Evolutionary conservation across 1,140 invertebrate species (phyloP).

Genomic region (Drosophila takahashii): DNA sequence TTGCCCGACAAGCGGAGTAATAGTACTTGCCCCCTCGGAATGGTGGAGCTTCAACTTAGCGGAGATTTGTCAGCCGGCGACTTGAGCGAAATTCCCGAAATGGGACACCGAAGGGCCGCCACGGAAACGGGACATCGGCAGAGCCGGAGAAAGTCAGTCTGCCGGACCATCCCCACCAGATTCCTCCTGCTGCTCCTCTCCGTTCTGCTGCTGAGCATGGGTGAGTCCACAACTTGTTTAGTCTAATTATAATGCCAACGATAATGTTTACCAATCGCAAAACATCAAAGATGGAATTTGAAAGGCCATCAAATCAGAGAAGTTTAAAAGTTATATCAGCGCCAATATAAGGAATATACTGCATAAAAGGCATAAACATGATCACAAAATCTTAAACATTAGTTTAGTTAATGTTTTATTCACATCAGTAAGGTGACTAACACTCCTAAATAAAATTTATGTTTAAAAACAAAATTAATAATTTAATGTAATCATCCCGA

Average conservation of each 20-base stretch:
- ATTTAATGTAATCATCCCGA: too few species aligned
- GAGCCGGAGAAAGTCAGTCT: slow-evolving; percentile 27
- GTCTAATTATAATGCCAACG: slow-evolving; percentile 24
- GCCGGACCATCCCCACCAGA: slow-evolving; percentile 23
- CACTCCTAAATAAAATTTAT: too few species aligned
- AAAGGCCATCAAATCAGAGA: neutral
- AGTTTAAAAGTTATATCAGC: neutral
- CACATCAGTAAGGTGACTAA: too few species aligned
- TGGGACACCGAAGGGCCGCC: slow-evolving; percentile 40
- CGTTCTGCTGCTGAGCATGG: slow-evolving; percentile 47
- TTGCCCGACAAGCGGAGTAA: slow-evolving; percentile 23
- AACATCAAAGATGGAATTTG: slow-evolving; percentile 21
- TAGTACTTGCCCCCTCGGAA: slow-evolving; percentile 17
- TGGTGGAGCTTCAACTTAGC: slow-evolving; percentile 47
- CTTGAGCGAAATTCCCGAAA: slow-evolving; percentile 38
- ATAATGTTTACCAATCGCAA: slow-evolving; percentile 26
- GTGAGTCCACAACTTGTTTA: slow-evolving; percentile 45
- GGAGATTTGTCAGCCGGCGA: slow-evolving; percentile 51
- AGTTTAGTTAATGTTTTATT: too few species aligned
- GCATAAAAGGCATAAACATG: too few species aligned
- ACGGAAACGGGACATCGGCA: slow-evolving; percentile 28
- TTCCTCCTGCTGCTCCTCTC: slow-evolving; percentile 32
- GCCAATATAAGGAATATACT: neutral
- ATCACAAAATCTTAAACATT: neutral
- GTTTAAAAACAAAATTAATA: too few species aligned